Evolutionary conservation across 2,888 invertebrate genomes (phyloP).

Genomic region (Diadegma fenestrale): DNA sequence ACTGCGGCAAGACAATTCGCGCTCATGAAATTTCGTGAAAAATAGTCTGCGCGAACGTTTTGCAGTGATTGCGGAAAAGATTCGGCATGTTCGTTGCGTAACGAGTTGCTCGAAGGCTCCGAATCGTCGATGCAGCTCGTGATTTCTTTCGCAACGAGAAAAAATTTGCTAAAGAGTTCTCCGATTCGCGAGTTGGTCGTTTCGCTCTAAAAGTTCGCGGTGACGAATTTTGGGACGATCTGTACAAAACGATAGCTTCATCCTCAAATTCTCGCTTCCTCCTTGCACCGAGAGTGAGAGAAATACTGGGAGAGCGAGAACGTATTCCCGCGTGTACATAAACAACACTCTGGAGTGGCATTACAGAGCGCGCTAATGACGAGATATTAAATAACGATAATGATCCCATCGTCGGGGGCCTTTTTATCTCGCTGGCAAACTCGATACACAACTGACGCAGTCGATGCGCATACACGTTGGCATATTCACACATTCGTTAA

Average conservation of each 20-base stretch:
- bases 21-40: not conserved
- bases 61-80: not conserved
- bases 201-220: not conserved
- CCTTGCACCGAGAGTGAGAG: constrained; percentile 13
- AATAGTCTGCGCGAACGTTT: not conserved
- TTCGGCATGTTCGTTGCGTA: not conserved
- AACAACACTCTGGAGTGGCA: constrained; percentile 82
- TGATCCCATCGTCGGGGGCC: constrained; percentile 79
- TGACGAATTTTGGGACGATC: not conserved
- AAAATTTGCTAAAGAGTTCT: not conserved
- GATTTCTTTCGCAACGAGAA: not conserved
- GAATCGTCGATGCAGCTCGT: not conserved
- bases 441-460: constrained; percentile 13
- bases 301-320: constrained; percentile 8
- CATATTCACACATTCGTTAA: not conserved
- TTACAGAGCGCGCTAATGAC: constrained; percentile 83
- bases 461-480: not conserved
- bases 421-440: constrained; percentile 72
- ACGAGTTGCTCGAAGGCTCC: not conserved
- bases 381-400: constrained; percentile 85
- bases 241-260: constrained; percentile 10
- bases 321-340: constrained; percentile 77
- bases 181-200: not conserved
- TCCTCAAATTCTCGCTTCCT: constrained; percentile 30
- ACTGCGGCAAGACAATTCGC: not conserved